phyloP scores from a whole-genome alignment of 2,888 invertebrate genomes.

The Entomobrya proxima region DNA sequence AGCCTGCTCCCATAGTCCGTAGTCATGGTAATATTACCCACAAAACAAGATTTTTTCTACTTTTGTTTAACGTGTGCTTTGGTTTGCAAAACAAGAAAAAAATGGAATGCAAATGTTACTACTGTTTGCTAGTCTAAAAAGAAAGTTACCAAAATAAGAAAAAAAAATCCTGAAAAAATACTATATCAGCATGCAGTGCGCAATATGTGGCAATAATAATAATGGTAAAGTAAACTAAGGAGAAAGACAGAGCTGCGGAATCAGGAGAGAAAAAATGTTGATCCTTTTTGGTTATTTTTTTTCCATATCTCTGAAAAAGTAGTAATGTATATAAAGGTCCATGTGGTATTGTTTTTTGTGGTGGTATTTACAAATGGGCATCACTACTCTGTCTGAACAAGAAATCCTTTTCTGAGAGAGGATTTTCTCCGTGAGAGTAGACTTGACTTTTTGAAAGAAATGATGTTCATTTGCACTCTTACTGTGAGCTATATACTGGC shows the following conservation, averaged over 20 bases:
- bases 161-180: too few species aligned
- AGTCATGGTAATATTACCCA: not conserved
- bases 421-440: slow-evolving; percentile 21
- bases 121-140: too few species aligned
- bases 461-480: not conserved
- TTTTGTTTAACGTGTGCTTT: too few species aligned
- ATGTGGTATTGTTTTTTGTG: not conserved
- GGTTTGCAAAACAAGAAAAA: too few species aligned
- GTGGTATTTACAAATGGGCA: slow-evolving; percentile 45
- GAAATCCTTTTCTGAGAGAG: slow-evolving; percentile 30
- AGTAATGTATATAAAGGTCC: too few species aligned
- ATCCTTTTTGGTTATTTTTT: slow-evolving; percentile 32
- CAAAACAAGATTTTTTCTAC: too few species aligned
- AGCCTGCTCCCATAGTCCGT: not conserved
- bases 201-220: not conserved
- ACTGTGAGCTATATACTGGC: not conserved
- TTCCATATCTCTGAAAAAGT: slow-evolving; percentile 5
- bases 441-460: not conserved
- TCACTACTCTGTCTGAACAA: too few species aligned
- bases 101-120: too few species aligned
- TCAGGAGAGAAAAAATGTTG: slow-evolving; percentile 17
- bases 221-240: not conserved
- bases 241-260: not conserved
- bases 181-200: too few species aligned
- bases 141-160: too few species aligned